These are phyloP conservation scores for Chiridota heheva DNA, from an alignment of 35 echinoderm and acorn worm genomes.

Conservation along the genomic window DNA sequence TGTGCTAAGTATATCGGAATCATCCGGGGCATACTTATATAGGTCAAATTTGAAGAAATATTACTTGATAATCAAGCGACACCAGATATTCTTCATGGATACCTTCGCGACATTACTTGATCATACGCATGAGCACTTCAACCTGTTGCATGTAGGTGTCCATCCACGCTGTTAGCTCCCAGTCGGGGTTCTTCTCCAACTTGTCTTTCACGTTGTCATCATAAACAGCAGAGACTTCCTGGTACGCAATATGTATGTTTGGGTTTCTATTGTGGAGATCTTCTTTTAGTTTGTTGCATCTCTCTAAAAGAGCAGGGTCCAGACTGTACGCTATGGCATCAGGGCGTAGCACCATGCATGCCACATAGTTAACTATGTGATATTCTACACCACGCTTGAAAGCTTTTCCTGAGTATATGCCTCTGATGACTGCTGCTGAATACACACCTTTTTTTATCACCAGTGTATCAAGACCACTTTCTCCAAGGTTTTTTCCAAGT, in stretches of 20 bases:
- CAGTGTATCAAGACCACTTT: neutral
- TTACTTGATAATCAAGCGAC: constrained; percentile 25
- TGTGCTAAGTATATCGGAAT: constrained; percentile 51
- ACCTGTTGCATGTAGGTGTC: constrained; percentile 32
- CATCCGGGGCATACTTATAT: constrained; percentile 62
- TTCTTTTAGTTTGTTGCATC: neutral
- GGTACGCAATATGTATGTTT: neutral
- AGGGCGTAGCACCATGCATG: constrained; percentile 3
- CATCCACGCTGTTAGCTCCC: constrained; percentile 10
- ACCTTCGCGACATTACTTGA: constrained; percentile 16
- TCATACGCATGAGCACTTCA: constrained; percentile 14
- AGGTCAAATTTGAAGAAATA: constrained; percentile 50
- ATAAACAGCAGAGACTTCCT: constrained; percentile 10
- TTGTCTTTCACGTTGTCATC: neutral
- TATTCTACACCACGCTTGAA: constrained; percentile 31
- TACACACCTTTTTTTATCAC: constrained; percentile 1
- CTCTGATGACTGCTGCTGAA: constrained; percentile 12
- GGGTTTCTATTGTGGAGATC: neutral
- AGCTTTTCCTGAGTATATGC: constrained; percentile 36
- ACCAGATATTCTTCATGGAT: neutral
- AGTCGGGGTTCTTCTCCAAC: constrained; percentile 5
- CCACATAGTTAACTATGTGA: constrained; percentile 23
- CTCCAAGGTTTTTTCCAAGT: constrained; percentile 12
- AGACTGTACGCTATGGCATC: neutral
- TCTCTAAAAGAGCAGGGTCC: neutral